Evolutionary conservation across 2,797 vertebrate genomes (phyloP).

Genomic region (Acrocephalus scirpaceus): DNA sequence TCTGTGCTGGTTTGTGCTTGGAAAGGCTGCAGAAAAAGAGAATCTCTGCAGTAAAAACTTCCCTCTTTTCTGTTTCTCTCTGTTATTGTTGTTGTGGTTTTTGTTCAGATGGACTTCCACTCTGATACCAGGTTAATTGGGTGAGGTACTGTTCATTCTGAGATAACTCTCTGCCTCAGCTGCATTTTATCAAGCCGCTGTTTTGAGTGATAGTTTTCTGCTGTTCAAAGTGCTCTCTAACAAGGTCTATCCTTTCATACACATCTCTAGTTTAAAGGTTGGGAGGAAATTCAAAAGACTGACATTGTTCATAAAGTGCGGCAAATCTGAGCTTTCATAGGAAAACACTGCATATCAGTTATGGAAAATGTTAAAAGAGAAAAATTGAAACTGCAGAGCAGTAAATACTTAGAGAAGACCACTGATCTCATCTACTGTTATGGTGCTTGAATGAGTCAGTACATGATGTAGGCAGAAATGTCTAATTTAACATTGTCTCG

Average conservation of each 20-base stretch:
- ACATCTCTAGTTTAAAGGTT: not conserved
- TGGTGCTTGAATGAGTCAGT: not conserved
- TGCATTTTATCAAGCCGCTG: not conserved
- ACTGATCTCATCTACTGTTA: not conserved
- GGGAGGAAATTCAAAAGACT: not conserved
- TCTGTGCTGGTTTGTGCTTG: not conserved
- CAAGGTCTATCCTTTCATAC: not conserved
- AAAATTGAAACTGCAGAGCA: not conserved
- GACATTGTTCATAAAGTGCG: not conserved
- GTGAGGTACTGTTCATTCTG: not conserved
- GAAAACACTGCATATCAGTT: not conserved
- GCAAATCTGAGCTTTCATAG: not conserved
- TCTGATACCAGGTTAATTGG: constrained; percentile 16
- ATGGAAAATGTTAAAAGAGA: not conserved
- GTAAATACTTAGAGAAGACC: not conserved
- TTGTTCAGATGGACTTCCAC: not conserved
- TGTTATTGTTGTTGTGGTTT: not conserved
- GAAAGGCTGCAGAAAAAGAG: not conserved
- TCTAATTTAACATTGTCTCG: not conserved
- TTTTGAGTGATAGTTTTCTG: constrained; percentile 1
- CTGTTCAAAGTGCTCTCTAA: not conserved
- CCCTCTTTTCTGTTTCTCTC: not conserved
- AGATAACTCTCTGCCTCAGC: not conserved
- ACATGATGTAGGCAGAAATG: not conserved
- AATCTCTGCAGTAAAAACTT: not conserved